Percentiles rank a stretch among this genome's conserved stretches.
These are phyloP conservation scores for Centropyge bicolor DNA, from an alignment of 2,797 vertebrate species.

Conservation along the genomic window DNA sequence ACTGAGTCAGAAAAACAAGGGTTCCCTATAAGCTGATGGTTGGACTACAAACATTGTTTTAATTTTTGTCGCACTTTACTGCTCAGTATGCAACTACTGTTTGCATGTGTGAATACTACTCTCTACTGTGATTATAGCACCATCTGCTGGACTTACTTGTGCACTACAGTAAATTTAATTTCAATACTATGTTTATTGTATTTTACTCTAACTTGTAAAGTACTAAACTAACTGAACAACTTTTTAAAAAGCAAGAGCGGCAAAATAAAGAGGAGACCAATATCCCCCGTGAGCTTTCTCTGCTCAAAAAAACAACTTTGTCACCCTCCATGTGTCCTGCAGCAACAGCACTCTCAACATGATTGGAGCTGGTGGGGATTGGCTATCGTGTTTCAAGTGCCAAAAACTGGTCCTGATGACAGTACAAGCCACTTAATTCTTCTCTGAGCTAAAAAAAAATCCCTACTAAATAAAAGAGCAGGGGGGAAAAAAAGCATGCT, in stretches of 20 bases:
- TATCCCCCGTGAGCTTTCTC: background rate
- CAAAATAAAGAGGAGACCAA: accelerated
- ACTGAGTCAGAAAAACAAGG: background rate
- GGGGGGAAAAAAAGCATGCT: slow-evolving; percentile 12
- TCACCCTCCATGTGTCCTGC: background rate
- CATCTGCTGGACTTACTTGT: slow-evolving; percentile 50
- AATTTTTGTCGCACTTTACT: background rate
- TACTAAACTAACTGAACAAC: background rate
- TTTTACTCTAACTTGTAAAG: background rate
- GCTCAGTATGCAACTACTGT: background rate
- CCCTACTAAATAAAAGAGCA: background rate
- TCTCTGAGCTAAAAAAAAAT: too few species aligned
- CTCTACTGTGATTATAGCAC: slow-evolving; percentile 37
- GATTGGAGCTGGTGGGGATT: background rate
- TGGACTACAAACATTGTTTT: background rate
- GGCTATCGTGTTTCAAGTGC: background rate
- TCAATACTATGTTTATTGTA: background rate
- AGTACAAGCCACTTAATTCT: background rate
- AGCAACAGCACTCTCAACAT: background rate
- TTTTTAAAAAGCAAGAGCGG: background rate
- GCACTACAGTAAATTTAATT: background rate
- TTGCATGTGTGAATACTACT: background rate
- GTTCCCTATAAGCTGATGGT: background rate
- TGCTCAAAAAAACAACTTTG: background rate
- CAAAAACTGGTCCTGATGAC: too few species aligned